Evolutionary conservation across 2,888 invertebrate species (phyloP).

Genomic region (Papilio elwesi): DNA sequence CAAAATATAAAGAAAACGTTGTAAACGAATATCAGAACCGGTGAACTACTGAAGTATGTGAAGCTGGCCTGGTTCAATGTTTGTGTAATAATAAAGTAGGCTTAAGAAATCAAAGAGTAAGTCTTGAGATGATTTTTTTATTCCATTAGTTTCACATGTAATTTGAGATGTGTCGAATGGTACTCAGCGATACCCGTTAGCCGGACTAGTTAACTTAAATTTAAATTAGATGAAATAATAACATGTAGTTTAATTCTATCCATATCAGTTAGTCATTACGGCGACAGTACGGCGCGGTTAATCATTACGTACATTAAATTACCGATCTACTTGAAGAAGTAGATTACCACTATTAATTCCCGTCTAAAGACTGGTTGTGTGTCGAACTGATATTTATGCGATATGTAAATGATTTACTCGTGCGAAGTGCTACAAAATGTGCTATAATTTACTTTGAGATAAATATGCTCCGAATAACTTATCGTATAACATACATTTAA

Average conservation of each 20-base stretch:
- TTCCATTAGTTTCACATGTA: background rate
- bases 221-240: conserved; percentile 39
- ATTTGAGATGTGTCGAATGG: background rate
- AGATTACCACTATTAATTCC: conserved; percentile 42
- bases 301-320: conserved; percentile 42
- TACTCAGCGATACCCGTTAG: conserved; percentile 16
- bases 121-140: background rate
- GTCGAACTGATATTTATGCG: conserved; percentile 41
- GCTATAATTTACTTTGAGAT: conserved; percentile 40
- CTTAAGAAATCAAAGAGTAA: no score
- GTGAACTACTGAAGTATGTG: no score
- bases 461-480: conserved; percentile 34
- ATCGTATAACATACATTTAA: conserved; percentile 29
- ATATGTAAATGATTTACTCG: conserved; percentile 42
- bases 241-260: conserved; percentile 36
- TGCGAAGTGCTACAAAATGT: conserved; percentile 40
- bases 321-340: conserved; percentile 40
- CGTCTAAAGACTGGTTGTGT: conserved; percentile 42
- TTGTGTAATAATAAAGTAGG: no score
- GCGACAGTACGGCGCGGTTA: conserved; percentile 38
- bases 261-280: conserved; percentile 40
- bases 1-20: background rate
- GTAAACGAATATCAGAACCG: background rate
- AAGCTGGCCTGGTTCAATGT: no score
- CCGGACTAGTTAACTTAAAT: conserved; percentile 33